phyloP scores from a whole-genome alignment of 2,797 vertebrate genomes.

The Chelonia mydas region DNA sequence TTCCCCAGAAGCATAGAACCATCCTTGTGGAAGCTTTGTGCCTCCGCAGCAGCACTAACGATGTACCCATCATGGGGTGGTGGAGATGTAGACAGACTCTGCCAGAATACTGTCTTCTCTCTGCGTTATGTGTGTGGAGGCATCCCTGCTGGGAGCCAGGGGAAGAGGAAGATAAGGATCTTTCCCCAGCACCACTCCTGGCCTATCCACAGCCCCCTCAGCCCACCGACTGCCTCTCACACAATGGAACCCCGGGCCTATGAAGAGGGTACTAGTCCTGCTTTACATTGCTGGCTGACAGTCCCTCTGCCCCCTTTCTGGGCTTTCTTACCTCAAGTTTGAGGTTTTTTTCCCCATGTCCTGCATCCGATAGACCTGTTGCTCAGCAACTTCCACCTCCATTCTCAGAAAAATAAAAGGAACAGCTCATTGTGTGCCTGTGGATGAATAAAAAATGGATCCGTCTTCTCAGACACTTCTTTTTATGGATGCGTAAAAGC shows the following conservation, averaged over 20 bases:
- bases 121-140: neutral
- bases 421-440: neutral
- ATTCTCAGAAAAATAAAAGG: neutral
- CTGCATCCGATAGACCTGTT: neutral
- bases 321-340: neutral
- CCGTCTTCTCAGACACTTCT: neutral
- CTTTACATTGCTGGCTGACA: neutral
- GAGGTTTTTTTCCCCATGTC: neutral
- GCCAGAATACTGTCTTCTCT: neutral
- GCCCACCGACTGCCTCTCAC: neutral
- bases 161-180: accelerated
- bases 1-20: accelerated
- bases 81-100: neutral
- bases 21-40: neutral
- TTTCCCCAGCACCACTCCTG: neutral
- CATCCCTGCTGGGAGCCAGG: neutral
- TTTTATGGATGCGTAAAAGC: neutral
- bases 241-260: neutral
- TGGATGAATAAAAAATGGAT: neutral
- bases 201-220: neutral
- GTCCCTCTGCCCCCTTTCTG: neutral
- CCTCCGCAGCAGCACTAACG: neutral
- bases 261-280: neutral
- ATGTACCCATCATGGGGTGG: accelerated
- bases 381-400: neutral